Evolutionary conservation across 1,140 invertebrate species (phyloP).

Genomic region (Littorina saxatilis): DNA sequence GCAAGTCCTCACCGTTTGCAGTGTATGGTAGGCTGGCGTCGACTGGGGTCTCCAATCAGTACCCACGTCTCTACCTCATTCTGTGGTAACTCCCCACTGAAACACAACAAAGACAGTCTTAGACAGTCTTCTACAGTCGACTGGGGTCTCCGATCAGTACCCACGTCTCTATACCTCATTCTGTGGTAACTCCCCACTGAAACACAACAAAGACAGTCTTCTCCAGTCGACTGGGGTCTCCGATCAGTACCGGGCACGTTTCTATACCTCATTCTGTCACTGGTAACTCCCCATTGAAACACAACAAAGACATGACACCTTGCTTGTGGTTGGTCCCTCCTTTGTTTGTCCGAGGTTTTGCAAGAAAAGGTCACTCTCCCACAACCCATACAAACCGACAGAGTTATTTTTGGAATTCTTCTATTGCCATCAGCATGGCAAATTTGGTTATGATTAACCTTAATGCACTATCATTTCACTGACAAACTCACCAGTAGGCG

Average conservation of each 20-base stretch:
- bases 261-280: constrained; percentile 60
- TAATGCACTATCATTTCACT: too few relatives aligned
- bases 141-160: constrained; percentile 69
- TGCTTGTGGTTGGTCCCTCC: too few relatives aligned
- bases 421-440: too few relatives aligned
- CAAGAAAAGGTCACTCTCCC: too few relatives aligned
- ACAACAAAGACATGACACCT: too few relatives aligned
- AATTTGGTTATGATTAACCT: too few relatives aligned
- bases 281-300: constrained; percentile 46
- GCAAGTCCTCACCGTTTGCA: constrained; percentile 73
- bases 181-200: constrained; percentile 49
- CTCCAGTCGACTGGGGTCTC: constrained; percentile 66
- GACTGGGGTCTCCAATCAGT: constrained; percentile 67
- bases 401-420: too few relatives aligned
- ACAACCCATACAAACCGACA: too few relatives aligned
- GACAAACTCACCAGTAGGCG: constrained; percentile 68
- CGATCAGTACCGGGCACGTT: constrained; percentile 70
- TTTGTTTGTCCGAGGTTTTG: too few relatives aligned
- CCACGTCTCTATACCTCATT: constrained; percentile 67
- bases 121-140: too few relatives aligned
- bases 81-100: constrained; percentile 49
- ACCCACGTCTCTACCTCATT: constrained; percentile 68
- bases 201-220: too few relatives aligned
- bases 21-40: constrained; percentile 67
- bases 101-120: too few relatives aligned